Base-by-base conservation (phyloP, 2,797 vertebrate genomes). In the Jordanella pulchra region DNA sequence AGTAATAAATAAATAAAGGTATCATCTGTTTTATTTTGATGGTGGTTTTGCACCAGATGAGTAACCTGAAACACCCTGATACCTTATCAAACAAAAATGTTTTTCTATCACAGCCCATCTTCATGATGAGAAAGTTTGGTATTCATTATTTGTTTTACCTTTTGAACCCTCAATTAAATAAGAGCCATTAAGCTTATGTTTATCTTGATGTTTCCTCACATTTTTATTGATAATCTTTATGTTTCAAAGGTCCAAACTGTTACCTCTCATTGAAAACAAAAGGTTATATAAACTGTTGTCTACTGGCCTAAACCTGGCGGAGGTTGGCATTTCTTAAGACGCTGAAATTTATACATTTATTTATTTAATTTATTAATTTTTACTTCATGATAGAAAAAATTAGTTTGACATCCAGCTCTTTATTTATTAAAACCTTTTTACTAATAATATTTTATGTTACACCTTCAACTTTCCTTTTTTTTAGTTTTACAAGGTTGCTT, bases 31-130 rank as follows among this genome's bases (percentile, higher is more conserved):
- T 73, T 0, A 23, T 42, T 73, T 3, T 54, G n/a, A 6, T 58
- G 32, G 72, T 17, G 39, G 18, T 18, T 27, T 53, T 14, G 39
- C n/a, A 35, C 23, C 3, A 2, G 2, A 32, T 13, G 21, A 75
- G 30, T 17, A 30, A 42, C 17, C 10, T 3, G 10, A 73, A 39
- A 55, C 58, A 51, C 72, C 77, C 77, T 76, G 83, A 81, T 83
- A 60, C 42, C 45, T 39, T 75, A 84, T 83, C 82, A 51, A 18
- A 60, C 80, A 51, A 13, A 55, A 1, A 56, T 18, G 17, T 60
- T 4, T 11, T n/a, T 66, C 64, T 69, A 60, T 15, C 0, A 2
- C 28, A 21, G 54, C 6, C 6, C n/a, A 4, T 21, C 3, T n/a
- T 17, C 21, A 7, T 50, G 0, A 39, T 15, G 5, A 58, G 60